Base-by-base conservation (phyloP, 2,888 invertebrate species). In the Rhaphigaster nebulosa region DNA sequence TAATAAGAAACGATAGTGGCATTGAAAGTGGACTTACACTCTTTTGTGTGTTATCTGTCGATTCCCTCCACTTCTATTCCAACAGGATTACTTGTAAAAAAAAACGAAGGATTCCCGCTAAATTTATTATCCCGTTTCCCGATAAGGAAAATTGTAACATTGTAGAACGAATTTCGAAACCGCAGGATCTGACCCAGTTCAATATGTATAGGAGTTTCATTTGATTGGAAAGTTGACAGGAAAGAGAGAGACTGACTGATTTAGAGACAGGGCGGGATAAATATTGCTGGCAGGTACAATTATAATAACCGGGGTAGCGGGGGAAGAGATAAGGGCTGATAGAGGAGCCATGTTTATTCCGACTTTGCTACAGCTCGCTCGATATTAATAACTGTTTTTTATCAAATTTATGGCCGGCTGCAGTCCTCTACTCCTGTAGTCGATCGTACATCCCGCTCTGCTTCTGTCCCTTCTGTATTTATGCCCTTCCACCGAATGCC, bases 351-450 rank as follows among this genome's bases (percentile, higher is more conserved):
- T 56, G 80, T 88, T 60, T 88, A 38, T 88, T 56, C 54, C 10
- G 54, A 34, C 88, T 38, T 54, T 38, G 29, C 56, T 56, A 5
- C 60, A 84, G 80, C 80, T 23, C 26, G 41, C 23, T 38, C 45
- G 34, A 38, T 88, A 88, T 60, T 88, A 88, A 88, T 88, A 88
- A 88, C 88, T 54, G 56, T 88, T 88, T 56, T 88, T 88, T 88
- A 88, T 60, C 56, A 88, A 88, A 88, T 88, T 88, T 88, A 88
- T 56, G 54, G 56, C 18, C 70, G 70, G 70, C 34, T 34, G 70
- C 23, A 70, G 13, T 70, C 70, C 60, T 60, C 8, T 13, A 10
- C 1, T 10, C n/a, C 70, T 70, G 34, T 20, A 65, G 34, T 34
- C 29, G 70, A 70, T 70, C 70, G 18, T 70, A 34, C 34, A 34